Conservation (phyloP, 1,140 invertebrate species). For the Cydia fagiglandana region DNA sequence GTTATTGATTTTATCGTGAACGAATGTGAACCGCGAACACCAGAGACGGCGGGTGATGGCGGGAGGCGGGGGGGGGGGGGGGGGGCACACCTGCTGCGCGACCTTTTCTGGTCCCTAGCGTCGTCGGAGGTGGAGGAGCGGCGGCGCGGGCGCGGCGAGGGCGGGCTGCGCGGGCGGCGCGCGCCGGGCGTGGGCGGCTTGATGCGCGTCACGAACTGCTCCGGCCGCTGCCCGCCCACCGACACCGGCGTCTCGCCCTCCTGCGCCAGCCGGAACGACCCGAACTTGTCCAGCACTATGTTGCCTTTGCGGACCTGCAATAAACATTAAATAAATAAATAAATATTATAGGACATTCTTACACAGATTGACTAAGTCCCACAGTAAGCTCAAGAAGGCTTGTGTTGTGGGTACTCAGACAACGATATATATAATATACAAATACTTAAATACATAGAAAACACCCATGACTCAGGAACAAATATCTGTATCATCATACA, state of each 20-base stretch:
- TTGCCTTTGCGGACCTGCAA: slow-evolving; percentile 69
- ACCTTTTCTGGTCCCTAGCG: slow-evolving; percentile 72
- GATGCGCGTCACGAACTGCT: slow-evolving; percentile 75
- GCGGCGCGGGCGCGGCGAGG: slow-evolving; percentile 75
- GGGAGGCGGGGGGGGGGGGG: no score
- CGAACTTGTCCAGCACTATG: slow-evolving; percentile 84
- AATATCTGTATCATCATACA: no score
- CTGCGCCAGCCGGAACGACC: slow-evolving; percentile 81
- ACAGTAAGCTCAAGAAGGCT: no score
- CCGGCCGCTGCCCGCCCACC: slow-evolving; percentile 71
- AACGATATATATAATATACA: no score
- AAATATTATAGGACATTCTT: no score
- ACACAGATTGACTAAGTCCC: no score
- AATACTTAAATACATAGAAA: no score
- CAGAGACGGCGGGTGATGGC: no score
- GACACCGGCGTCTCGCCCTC: slow-evolving; percentile 76
- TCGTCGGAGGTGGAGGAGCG: slow-evolving; percentile 68
- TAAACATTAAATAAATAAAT: neutral
- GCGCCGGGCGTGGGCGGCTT: slow-evolving; percentile 64
- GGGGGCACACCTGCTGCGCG: slow-evolving; percentile 70
- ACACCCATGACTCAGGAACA: no score
- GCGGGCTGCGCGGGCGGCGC: slow-evolving; percentile 69
- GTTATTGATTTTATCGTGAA: neutral
- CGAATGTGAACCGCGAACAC: neutral
- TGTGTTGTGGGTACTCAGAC: no score